Conservation (phyloP, 2,888 invertebrate genomes). For the Chloroclysta siterata region DNA sequence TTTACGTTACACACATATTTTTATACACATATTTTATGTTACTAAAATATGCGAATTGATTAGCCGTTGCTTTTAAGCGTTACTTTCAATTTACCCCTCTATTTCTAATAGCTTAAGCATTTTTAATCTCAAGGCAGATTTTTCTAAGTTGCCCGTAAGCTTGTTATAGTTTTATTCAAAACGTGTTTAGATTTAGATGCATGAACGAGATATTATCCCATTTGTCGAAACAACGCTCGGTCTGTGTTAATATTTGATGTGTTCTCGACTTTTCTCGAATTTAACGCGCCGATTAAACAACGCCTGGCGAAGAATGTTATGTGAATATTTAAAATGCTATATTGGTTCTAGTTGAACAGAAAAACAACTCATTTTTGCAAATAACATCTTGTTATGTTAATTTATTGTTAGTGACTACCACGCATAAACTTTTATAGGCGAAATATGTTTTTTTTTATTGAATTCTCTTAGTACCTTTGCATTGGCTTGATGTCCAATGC, state of each 20-base stretch:
- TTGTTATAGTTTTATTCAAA: constrained; percentile 51
- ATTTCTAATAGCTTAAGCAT: no score
- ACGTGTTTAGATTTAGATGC: constrained; percentile 73
- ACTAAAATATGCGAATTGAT: constrained; percentile 26
- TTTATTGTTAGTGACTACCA: constrained; percentile 48
- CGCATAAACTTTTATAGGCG: constrained; percentile 44
- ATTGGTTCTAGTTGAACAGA: constrained; percentile 77
- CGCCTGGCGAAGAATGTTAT: constrained; percentile 77
- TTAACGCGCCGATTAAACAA: constrained; percentile 83
- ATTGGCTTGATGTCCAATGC: constrained; percentile 34
- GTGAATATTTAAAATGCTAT: constrained; percentile 83
- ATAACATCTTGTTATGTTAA: constrained; percentile 57
- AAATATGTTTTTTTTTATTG: constrained; percentile 21
- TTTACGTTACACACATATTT: no score
- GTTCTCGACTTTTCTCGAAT: constrained; percentile 83
- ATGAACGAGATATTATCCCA: constrained; percentile 77
- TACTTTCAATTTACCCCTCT: no score
- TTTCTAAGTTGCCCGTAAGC: no score
- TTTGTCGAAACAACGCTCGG: constrained; percentile 79
- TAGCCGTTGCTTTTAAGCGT: neutral
- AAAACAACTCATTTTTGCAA: constrained; percentile 65
- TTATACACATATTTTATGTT: constrained; percentile 67
- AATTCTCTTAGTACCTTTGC: neutral
- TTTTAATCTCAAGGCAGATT: no score
- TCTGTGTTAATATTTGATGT: constrained; percentile 80